Percentiles rank a stretch among this genome's conserved stretches.
Conservation (phyloP, 64 coral and sea anemone species). For the Montipora cactus region DNA sequence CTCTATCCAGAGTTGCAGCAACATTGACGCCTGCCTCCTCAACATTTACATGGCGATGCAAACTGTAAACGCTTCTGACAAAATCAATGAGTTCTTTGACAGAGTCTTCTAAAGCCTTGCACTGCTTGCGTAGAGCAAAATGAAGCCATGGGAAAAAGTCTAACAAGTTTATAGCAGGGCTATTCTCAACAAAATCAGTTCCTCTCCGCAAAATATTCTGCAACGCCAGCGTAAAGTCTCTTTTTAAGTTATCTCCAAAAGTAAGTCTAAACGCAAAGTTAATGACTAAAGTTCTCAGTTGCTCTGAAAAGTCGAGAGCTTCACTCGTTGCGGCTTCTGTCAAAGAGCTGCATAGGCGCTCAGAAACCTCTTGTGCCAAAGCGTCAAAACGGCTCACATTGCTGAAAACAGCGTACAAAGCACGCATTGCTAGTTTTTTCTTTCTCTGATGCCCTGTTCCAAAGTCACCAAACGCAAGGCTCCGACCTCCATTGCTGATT, state of each 20-base stretch:
- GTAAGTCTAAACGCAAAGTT: conserved; percentile 73
- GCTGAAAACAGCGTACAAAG: conserved; percentile 59
- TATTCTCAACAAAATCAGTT: conserved; percentile 71
- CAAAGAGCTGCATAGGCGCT: conserved; percentile 37
- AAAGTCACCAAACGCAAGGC: conserved; percentile 76
- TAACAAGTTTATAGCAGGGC: conserved; percentile 56
- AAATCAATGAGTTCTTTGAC: conserved; percentile 56
- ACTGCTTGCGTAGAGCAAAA: conserved; percentile 59
- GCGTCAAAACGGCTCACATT: conserved; percentile 63
- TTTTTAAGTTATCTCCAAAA: conserved; percentile 70
- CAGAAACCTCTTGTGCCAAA: conserved; percentile 54
- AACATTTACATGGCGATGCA: conserved; percentile 32
- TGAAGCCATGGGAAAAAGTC: conserved; percentile 85
- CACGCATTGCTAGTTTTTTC: conserved; percentile 66
- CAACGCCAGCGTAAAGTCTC: conserved; percentile 10
- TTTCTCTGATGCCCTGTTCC: conserved; percentile 54
- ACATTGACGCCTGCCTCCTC: conserved; percentile 26
- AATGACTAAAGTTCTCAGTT: conserved; percentile 52
- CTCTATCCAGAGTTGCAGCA: conserved; percentile 40
- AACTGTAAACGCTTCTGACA: conserved; percentile 22
- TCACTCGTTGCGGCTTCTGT: neutral
- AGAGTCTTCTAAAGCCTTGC: conserved; percentile 56
- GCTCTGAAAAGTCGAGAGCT: conserved; percentile 49
- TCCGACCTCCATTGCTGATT: conserved; percentile 61
- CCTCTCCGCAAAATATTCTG: conserved; percentile 46